Percentiles rank a stretch among this genome's conserved stretches.
These are phyloP conservation scores for Neofelis nebulosa DNA, from an alignment of 2,113 vertebrate genomes.

Conservation along the genomic window DNA sequence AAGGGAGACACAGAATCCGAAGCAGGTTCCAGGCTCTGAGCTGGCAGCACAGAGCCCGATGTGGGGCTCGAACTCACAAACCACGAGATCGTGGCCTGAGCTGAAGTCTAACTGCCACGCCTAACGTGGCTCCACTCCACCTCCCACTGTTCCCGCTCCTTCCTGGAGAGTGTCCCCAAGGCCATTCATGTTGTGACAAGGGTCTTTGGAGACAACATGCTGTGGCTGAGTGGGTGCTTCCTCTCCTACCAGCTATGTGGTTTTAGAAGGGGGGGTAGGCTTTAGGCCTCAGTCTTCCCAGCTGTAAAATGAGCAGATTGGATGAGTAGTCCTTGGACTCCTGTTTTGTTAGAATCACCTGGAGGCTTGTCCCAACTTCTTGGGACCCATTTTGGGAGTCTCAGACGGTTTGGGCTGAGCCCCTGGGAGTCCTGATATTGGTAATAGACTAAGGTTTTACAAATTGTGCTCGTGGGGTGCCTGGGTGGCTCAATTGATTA, in stretches of 20 bases:
- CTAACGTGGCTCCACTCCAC: background rate
- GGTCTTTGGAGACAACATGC: background rate
- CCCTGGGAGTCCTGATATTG: background rate
- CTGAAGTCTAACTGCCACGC: too few relatives aligned
- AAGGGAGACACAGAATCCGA: too few relatives aligned
- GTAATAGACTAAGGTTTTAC: background rate
- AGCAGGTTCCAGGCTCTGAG: too few relatives aligned
- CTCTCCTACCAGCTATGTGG: background rate
- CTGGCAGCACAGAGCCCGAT: too few relatives aligned
- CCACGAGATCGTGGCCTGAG: too few relatives aligned
- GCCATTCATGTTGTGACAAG: background rate
- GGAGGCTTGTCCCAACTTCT: background rate
- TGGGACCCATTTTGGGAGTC: background rate
- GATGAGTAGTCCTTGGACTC: background rate
- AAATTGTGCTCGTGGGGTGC: too few relatives aligned
- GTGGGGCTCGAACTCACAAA: too few relatives aligned
- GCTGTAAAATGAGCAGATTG: background rate
- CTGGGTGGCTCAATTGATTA: too few relatives aligned
- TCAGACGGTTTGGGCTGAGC: background rate
- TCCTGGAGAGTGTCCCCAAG: background rate
- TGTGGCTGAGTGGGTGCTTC: background rate
- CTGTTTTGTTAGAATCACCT: background rate
- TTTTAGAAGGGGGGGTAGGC: accelerated
- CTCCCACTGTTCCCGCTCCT: background rate
- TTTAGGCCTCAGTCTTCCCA: background rate